Evolutionary conservation across 2,797 vertebrate genomes (phyloP), one percentile per base, ranked within the genome.

Genomic region (Propithecus deckenii): DNA sequence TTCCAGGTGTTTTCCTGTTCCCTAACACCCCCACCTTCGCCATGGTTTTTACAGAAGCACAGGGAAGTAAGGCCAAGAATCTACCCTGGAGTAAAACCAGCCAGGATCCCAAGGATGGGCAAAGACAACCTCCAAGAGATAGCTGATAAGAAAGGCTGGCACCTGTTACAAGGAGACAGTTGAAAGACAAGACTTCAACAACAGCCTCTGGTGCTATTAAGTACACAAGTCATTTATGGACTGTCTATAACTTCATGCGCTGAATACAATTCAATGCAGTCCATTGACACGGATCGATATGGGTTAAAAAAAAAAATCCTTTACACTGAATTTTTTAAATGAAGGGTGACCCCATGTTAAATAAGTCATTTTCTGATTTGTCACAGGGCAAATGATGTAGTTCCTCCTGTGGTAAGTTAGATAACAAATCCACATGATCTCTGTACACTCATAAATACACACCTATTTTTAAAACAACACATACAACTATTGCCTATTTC

Each of bases 301-400:
- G 7, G 69, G 52, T 46, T 2, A 30, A 75, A 81, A 63, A 18
- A 38, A 38, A 4, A 86, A 95, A 74, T 32, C 18, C 30, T 80
- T 76, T 69, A 89, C 46, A 43, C 4, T 57, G 52, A 32, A 59
- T 75, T 76, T 88, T 95, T 95, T 28, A 81, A 96, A 69, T 63
- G 65, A 67, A 63, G n/a, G 5, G 11, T 71, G n/a, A 91, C 38
- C 5, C n/a, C 48, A 81, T 13, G 32, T 92, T 91, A 76, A 46
- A 14, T 28, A 81, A 85, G 57, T 93, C 59, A 96, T 55, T 76
- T 87, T 74, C 59, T 92, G 35, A 48, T 91, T 89, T 69, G 23
- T 80, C 81, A 81, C 61, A 76, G 55, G 38, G 46, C 52, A 72
- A 52, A 25, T 87, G 28, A 59, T 30, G n/a, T 50, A 55, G 61